Conservation (phyloP, 2,797 vertebrate species). For the Poeciliopsis turneri region DNA sequence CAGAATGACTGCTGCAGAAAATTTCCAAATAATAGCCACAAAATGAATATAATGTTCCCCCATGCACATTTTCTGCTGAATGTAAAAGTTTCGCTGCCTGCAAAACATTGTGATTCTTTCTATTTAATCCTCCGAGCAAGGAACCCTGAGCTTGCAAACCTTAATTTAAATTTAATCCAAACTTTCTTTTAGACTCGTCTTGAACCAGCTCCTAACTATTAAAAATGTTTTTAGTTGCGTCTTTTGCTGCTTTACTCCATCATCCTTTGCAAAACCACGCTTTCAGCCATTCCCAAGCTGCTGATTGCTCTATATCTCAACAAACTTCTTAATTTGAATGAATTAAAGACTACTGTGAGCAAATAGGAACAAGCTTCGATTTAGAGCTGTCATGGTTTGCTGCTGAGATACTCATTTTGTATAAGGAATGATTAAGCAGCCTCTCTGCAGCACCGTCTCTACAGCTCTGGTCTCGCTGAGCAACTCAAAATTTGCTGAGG, state of each 20-base stretch:
- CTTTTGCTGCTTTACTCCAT: conserved; percentile 39
- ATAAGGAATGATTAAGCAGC: conserved; percentile 73
- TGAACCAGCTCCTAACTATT: conserved; percentile 43
- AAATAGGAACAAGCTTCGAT: conserved; percentile 74
- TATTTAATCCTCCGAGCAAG: conserved; percentile 34
- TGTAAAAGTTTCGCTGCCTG: neutral
- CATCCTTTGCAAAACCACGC: conserved; percentile 41
- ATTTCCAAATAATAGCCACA: conserved; percentile 3
- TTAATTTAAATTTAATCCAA: conserved; percentile 57
- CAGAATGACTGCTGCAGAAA: too few relatives aligned
- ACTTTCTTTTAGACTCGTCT: conserved; percentile 61
- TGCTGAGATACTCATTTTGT: conserved; percentile 72
- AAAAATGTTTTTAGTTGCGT: conserved; percentile 60
- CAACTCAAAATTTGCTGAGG: conserved; percentile 40
- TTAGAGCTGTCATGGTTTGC: conserved; percentile 75
- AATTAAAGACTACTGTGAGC: conserved; percentile 69
- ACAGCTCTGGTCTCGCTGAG: conserved; percentile 41
- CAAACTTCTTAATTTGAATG: conserved; percentile 70
- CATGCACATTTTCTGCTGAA: conserved; percentile 17
- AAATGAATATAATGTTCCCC: conserved; percentile 5
- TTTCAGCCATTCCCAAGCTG: conserved; percentile 59
- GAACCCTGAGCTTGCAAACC: conserved; percentile 30
- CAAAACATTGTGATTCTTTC: conserved; percentile 28
- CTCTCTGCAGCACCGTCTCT: conserved; percentile 39
- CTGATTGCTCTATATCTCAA: conserved; percentile 71